Conservation (phyloP, 1,140 invertebrate genomes). For the Marisa cornuarietis region DNA sequence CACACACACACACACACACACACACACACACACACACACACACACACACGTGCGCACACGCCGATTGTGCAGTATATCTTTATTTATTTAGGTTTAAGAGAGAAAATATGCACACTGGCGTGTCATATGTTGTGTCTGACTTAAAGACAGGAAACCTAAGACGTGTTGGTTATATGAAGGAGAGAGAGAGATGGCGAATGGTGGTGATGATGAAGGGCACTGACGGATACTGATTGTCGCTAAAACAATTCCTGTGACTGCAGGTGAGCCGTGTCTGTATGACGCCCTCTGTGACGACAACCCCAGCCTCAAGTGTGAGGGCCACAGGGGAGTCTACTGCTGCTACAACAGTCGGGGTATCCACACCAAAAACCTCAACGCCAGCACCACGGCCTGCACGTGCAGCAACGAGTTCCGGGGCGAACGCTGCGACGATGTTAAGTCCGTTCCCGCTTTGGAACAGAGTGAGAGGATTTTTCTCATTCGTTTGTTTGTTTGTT, state of each 20-base stretch:
- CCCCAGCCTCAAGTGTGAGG: not conserved
- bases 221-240: not conserved
- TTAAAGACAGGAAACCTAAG: not conserved
- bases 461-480: not conserved
- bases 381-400: not conserved
- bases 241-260: not conserved
- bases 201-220: not conserved
- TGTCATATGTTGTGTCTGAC: not conserved
- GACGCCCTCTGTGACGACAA: not conserved
- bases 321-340: not conserved
- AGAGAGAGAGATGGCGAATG: too few species aligned
- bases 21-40: too few species aligned
- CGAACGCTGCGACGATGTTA: not conserved
- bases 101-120: not conserved
- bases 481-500: not conserved
- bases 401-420: slow-evolving; percentile 6
- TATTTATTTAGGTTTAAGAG: not conserved
- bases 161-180: too few species aligned
- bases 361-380: not conserved
- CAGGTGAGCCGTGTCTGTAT: slow-evolving; percentile 1
- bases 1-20: too few species aligned
- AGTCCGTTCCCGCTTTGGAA: not conserved
- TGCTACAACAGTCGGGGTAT: slow-evolving; percentile 15
- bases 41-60: too few species aligned
- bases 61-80: not conserved